Percentiles rank a stretch among this genome's conserved stretches.
Evolutionary conservation across 1,140 invertebrate species (phyloP).

Genomic region (Lethrus apterus): DNA sequence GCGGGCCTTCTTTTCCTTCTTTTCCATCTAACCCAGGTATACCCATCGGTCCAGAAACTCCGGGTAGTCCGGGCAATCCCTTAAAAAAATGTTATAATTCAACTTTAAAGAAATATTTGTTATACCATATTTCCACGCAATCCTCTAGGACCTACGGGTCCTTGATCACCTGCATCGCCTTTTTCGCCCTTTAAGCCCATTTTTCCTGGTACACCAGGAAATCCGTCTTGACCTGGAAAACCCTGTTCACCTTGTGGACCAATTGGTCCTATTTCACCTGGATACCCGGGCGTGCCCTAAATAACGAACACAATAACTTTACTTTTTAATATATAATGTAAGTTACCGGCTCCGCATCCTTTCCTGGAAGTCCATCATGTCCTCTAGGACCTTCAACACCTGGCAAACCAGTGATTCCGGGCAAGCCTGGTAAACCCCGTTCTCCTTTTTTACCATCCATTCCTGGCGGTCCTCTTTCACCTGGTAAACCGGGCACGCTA

Average conservation of each 20-base stretch:
- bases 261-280: constrained; percentile 17
- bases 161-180: constrained; percentile 57
- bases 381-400: constrained; percentile 48
- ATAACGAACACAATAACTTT: too few relatives aligned
- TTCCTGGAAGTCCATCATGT: constrained; percentile 36
- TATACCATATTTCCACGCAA: constrained; percentile 47
- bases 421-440: constrained; percentile 53
- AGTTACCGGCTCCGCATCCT: constrained; percentile 25
- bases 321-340: constrained; percentile 4
- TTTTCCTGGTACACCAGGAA: constrained; percentile 52
- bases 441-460: constrained; percentile 54
- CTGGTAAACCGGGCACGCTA: constrained; percentile 56
- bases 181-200: constrained; percentile 38
- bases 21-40: constrained; percentile 44
- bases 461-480: constrained; percentile 62
- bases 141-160: constrained; percentile 54
- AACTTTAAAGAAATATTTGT: constrained; percentile 23
- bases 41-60: constrained; percentile 40
- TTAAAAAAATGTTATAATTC: background rate
- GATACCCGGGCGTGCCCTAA: constrained; percentile 37
- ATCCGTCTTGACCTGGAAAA: constrained; percentile 44
- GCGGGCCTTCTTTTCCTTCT: too few relatives aligned
- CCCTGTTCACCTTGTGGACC: constrained; percentile 29
- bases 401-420: constrained; percentile 46
- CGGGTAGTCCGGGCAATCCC: constrained; percentile 38